Evolutionary conservation across 2,797 vertebrate genomes (phyloP).

Genomic region (Argyrosomus regius): DNA sequence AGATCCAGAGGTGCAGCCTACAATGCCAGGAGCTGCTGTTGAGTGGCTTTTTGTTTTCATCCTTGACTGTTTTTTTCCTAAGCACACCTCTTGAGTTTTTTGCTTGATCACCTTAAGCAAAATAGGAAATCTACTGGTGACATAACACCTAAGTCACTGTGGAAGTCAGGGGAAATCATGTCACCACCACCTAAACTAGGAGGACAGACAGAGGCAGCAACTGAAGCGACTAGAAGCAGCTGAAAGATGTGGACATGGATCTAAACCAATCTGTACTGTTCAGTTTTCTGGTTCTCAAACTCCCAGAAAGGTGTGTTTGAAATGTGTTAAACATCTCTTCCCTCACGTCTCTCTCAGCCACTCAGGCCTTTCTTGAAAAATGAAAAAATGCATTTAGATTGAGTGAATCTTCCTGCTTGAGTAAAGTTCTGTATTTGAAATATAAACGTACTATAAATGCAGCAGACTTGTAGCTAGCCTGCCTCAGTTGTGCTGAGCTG

Average conservation of each 20-base stretch:
- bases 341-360: not conserved
- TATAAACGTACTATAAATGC: conserved; percentile 17
- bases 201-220: conserved; percentile 45
- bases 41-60: conserved; percentile 17
- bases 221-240: conserved; percentile 29
- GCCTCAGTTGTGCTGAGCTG: conserved; percentile 31
- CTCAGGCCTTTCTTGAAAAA: not conserved
- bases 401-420: conserved; percentile 27
- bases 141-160: conserved; percentile 52
- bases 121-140: conserved; percentile 55
- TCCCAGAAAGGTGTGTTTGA: conserved; percentile 27
- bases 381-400: not conserved
- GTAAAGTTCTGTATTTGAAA: conserved; percentile 39
- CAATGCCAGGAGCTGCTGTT: conserved; percentile 1
- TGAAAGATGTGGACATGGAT: conserved; percentile 40
- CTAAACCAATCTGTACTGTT: conserved; percentile 22
- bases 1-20: not conserved
- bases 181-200: conserved; percentile 55
- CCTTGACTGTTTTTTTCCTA: conserved; percentile 29
- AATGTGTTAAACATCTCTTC: conserved; percentile 31
- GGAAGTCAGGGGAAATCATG: conserved; percentile 58
- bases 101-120: conserved; percentile 35
- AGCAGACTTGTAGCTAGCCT: conserved; percentile 17
- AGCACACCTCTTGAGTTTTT: conserved; percentile 24
- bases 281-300: conserved; percentile 21